These are phyloP conservation scores for Formicarius rufipectus DNA, from an alignment of 2,113 vertebrate species.

Conservation along the genomic window DNA sequence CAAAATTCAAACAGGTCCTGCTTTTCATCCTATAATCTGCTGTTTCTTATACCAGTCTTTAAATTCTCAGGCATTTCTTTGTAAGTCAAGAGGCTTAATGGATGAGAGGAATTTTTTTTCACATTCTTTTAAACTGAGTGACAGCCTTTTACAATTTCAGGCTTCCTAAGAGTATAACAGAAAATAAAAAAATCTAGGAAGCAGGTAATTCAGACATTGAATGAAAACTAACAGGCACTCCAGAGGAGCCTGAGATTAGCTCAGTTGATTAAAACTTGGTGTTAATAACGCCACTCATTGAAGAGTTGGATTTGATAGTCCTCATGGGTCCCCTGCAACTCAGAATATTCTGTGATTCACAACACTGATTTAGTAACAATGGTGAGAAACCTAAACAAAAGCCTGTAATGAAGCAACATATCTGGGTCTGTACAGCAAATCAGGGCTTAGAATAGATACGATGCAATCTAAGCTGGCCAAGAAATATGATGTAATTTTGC, in stretches of 20 bases:
- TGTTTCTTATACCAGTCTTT: background rate
- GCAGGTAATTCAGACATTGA: background rate
- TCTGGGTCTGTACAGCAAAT: background rate
- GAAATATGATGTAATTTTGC: background rate
- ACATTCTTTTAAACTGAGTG: background rate
- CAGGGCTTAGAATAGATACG: background rate
- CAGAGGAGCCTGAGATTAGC: background rate
- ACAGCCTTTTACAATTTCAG: background rate
- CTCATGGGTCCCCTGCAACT: background rate
- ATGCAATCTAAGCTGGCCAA: background rate
- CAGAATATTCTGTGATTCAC: background rate
- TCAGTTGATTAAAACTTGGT: background rate
- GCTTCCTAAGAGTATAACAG: background rate
- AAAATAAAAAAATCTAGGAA: background rate
- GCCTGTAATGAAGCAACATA: background rate
- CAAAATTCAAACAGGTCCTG: slow-evolving; percentile 12
- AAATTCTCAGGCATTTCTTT: slow-evolving; percentile 8
- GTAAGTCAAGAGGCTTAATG: background rate
- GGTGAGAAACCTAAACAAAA: background rate
- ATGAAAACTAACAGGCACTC: background rate
- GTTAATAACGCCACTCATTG: background rate
- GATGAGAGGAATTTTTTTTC: background rate
- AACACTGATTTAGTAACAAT: background rate
- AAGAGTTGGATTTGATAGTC: background rate
- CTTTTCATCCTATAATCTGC: slow-evolving; percentile 28